Conservation (phyloP, 2,113 vertebrate species). For the Aspidoscelis tigris region DNA sequence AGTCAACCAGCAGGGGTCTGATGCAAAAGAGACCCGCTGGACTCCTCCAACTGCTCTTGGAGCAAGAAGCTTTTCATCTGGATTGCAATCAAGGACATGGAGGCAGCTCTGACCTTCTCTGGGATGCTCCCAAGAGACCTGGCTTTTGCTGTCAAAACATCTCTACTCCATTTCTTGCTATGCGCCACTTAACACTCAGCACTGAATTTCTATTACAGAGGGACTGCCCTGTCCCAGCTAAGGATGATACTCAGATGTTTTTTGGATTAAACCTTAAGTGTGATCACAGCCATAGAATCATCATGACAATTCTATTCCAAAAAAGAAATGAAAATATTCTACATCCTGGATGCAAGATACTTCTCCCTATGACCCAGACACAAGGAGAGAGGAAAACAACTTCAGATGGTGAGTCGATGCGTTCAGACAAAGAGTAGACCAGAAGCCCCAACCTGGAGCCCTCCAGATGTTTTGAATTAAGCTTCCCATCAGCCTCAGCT, state of each 20-base stretch:
- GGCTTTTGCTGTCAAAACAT: not conserved
- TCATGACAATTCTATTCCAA: no score
- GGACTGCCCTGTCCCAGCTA: not conserved
- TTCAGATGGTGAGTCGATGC: not conserved
- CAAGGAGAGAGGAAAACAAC: not conserved
- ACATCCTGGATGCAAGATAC: not conserved
- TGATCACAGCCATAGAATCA: no score
- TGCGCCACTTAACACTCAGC: fast-evolving
- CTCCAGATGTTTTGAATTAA: no score
- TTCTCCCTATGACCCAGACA: not conserved
- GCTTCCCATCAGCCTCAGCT: not conserved
- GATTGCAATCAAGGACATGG: not conserved
- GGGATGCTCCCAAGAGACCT: not conserved
- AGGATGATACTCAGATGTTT: no score
- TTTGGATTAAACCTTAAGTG: no score
- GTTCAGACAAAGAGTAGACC: no score
- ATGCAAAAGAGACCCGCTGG: no score
- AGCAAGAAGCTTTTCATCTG: not conserved
- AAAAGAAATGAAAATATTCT: no score
- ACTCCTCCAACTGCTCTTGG: not conserved
- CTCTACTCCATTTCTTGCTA: not conserved
- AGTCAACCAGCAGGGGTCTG: not conserved
- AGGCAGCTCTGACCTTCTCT: not conserved
- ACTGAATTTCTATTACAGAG: not conserved
- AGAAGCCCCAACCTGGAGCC: no score